A percentile compares a stretch with the other conserved stretches of the same genome.
phyloP scores from a whole-genome alignment of 2,113 vertebrate genomes.

The Dasyornis broadbenti region DNA sequence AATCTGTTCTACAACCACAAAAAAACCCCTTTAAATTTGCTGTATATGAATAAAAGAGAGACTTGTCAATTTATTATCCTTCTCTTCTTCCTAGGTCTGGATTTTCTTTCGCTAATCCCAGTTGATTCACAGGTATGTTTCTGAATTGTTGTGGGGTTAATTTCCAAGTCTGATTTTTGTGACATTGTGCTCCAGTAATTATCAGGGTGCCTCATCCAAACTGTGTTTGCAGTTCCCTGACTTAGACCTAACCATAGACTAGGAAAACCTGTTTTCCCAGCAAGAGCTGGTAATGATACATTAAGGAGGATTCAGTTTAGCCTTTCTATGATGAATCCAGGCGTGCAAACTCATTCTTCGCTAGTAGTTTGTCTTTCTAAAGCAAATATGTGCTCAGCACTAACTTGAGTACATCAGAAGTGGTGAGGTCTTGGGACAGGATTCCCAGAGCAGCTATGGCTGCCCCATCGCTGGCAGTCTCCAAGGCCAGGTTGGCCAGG shows the following conservation, averaged over 20 bases:
- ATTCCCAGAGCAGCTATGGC: not conserved
- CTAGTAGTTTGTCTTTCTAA: not conserved
- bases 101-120: constrained; percentile 94
- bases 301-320: not conserved
- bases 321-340: not conserved
- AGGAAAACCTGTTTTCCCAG: not conserved
- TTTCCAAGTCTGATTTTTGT: not conserved
- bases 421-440: not conserved
- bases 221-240: not conserved
- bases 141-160: not conserved
- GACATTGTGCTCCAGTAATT: accelerated
- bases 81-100: constrained; percentile 82
- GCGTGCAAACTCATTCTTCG: not conserved
- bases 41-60: constrained; percentile 16
- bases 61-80: not conserved
- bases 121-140: constrained; percentile 90
- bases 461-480: not conserved
- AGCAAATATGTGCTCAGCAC: not conserved
- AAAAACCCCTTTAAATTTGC: constrained; percentile 35
- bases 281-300: not conserved
- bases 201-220: not conserved
- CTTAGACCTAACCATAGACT: not conserved
- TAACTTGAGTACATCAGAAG: too few relatives aligned
- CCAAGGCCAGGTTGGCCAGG: accelerated
- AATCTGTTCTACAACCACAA: not conserved